Evolutionary conservation across 2,113 vertebrate species (phyloP).

Genomic region (Castor canadensis): DNA sequence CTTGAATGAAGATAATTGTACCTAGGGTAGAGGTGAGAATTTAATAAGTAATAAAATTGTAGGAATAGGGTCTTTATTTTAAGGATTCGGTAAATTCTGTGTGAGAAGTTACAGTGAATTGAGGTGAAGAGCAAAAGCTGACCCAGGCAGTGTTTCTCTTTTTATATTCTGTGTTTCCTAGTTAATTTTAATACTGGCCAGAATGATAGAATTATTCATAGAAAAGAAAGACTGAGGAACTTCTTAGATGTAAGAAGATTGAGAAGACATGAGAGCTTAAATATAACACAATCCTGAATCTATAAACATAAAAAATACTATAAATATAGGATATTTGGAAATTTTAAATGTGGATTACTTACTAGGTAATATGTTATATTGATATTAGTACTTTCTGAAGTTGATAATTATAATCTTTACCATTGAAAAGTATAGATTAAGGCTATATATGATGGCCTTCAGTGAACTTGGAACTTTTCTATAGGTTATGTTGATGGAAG

Average conservation of each 20-base stretch:
- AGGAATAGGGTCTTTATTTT: background rate
- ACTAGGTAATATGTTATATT: background rate
- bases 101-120: background rate
- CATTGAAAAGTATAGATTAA: background rate
- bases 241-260: background rate
- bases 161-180: background rate
- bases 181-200: background rate
- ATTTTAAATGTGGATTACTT: background rate
- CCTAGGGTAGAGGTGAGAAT: background rate
- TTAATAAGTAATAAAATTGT: background rate
- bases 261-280: background rate
- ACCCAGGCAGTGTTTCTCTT: background rate
- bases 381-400: background rate
- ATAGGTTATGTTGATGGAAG: background rate
- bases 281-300: background rate
- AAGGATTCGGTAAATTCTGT: background rate
- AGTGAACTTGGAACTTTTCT: background rate
- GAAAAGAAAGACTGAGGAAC: background rate
- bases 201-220: background rate
- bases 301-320: background rate
- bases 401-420: background rate
- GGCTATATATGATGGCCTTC: background rate
- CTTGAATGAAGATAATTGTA: background rate
- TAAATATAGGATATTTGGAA: background rate
- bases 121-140: background rate